These are phyloP conservation scores for Caerostris darwini DNA, from an alignment of 1,140 invertebrate species.

Conservation along the genomic window DNA sequence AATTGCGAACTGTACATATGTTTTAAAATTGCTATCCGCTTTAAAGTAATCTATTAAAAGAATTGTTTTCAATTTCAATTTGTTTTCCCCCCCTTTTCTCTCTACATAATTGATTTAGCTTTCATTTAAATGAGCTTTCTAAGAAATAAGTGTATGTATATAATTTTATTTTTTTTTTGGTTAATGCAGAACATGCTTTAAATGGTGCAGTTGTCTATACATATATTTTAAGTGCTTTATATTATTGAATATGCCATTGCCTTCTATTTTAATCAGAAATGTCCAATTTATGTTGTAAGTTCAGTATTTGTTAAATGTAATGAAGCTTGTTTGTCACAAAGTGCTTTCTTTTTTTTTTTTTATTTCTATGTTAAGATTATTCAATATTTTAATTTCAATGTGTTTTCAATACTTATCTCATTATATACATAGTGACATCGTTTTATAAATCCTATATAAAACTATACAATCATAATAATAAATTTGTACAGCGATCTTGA, in stretches of 20 bases:
- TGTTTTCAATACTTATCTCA: too few species aligned
- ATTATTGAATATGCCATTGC: background rate
- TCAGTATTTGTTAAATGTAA: too few species aligned
- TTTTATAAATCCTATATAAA: too few species aligned
- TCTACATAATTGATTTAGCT: background rate
- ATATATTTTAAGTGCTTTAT: slow-evolving; percentile 1
- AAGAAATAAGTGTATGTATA: background rate
- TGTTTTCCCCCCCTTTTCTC: background rate
- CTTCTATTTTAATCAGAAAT: background rate
- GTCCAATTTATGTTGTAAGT: background rate
- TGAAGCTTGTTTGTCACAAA: too few species aligned
- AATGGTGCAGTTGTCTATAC: slow-evolving; percentile 27
- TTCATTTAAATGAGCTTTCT: background rate
- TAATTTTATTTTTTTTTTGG: background rate
- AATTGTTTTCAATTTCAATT: background rate
- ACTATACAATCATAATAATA: background rate
- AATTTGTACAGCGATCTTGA: background rate
- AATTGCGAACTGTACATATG: background rate
- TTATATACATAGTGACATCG: too few species aligned
- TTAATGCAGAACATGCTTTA: background rate
- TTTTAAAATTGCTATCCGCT: background rate
- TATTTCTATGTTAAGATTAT: too few species aligned
- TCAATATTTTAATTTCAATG: too few species aligned
- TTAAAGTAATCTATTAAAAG: background rate
- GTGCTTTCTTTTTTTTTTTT: too few species aligned